Conservation (phyloP, 1,140 invertebrate genomes). For the Zaprionus inermis region DNA sequence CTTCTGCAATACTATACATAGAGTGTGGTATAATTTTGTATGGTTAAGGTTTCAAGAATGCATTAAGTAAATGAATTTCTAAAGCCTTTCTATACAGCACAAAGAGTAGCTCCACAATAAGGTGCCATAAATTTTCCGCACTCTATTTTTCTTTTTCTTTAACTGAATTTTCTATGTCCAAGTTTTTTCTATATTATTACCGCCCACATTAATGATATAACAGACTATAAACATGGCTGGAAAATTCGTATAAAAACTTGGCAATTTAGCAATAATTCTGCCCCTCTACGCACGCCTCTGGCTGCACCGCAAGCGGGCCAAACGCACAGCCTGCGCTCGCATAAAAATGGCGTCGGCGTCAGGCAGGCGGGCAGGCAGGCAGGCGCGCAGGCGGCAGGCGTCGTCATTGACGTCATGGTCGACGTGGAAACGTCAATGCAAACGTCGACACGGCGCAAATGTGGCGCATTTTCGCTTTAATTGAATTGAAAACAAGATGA, state of each 20-base stretch:
- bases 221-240: background rate
- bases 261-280: background rate
- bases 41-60: too few species aligned
- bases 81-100: too few species aligned
- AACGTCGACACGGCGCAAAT: background rate
- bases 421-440: background rate
- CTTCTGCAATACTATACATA: too few species aligned
- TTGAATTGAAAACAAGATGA: slow-evolving; percentile 27
- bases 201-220: background rate
- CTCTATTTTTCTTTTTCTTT: too few species aligned
- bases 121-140: too few species aligned
- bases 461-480: slow-evolving; percentile 42
- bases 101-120: too few species aligned
- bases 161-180: too few species aligned
- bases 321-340: slow-evolving; percentile 5
- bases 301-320: background rate
- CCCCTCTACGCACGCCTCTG: background rate
- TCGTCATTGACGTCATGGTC: background rate
- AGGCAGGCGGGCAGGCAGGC: background rate
- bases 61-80: too few species aligned
- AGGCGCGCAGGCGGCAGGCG: too few species aligned
- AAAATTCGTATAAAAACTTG: background rate
- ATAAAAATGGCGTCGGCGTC: slow-evolving; percentile 30
- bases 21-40: background rate
- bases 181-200: too few species aligned